A percentile compares a stretch with the other conserved stretches of the same genome.
These are phyloP conservation scores for Spongilla lacustris DNA, from an alignment of 37 sponge, comb jelly and placozoan genomes.

Conservation along the genomic window DNA sequence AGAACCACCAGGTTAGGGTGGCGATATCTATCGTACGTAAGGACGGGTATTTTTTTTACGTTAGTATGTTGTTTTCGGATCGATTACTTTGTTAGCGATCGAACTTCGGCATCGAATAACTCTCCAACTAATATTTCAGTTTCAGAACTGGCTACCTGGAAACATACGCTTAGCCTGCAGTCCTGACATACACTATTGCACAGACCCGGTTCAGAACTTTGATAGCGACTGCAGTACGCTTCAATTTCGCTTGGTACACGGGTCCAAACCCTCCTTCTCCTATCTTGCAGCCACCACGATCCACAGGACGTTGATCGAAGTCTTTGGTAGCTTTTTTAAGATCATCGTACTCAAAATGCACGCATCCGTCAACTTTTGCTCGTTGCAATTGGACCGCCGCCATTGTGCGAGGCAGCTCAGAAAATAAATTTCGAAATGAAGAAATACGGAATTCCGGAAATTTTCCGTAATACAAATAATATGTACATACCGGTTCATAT, in stretches of 20 bases:
- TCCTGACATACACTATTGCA: neutral
- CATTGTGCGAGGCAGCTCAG: too few species aligned
- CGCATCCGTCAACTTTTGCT: conserved; percentile 24
- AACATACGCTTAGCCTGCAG: neutral
- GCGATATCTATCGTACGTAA: conserved; percentile 77
- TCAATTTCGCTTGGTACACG: conserved; percentile 77
- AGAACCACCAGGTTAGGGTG: conserved; percentile 91
- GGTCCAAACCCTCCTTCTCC: conserved; percentile 97
- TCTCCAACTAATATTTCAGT: conserved; percentile 52
- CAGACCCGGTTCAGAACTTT: conserved; percentile 56
- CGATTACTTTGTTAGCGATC: conserved; percentile 72
- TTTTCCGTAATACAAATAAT: too few species aligned
- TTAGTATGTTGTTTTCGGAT: too few species aligned
- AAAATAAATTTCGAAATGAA: neutral
- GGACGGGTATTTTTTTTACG: too few species aligned
- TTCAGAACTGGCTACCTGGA: neutral
- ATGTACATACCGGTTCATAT: too few species aligned
- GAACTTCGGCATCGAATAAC: conserved; percentile 85
- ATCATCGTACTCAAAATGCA: conserved; percentile 63
- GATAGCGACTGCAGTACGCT: conserved; percentile 87
- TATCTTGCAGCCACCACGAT: conserved; percentile 69
- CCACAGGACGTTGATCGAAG: conserved; percentile 57
- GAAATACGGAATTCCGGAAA: neutral
- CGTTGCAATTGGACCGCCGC: neutral
- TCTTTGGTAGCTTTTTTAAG: conserved; percentile 67